Base-by-base conservation (phyloP, 2,888 invertebrate genomes). In the Schizotus pectinicornis region DNA sequence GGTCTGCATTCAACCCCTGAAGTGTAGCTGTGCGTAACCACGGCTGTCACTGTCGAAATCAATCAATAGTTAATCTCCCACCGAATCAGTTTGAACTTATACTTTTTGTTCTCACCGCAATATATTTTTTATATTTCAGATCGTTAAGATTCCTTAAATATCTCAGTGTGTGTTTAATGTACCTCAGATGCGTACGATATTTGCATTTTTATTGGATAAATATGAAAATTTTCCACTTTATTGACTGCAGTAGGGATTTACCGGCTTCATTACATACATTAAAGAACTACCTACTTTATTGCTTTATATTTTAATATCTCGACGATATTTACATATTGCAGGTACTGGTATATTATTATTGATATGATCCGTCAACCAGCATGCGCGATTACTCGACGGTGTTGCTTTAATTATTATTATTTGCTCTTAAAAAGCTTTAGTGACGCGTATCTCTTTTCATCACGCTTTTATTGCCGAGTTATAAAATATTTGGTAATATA, bases 101-200 rank as follows among this genome's bases (percentile, higher is more conserved):
- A 22, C 22, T 39, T 52, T 52, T 47, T 46, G n/a, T 31, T 48
- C 33, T 42, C 46, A 34, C 31, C 14, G 38, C 11, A 38, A 33
- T 38, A 33, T 48, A 41, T 56, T 56, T 54, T 59, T 54, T 59
- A 37, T 49, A 49, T 50, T 43, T 37, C 9, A 35, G 42, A 38
- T 50, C 47, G 50, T 59, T 59, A 59, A 50, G 49, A 48, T 59
- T 48, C 33, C 58, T 49, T 59, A 53, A 59, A 59, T 59, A 59
- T 47, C 51, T 39, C 55, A 55, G 59, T 59, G 59, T 59, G 59
- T 59, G 59, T 55, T 59, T 59, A 59, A 59, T 59, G 59, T 59
- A 50, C 59, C 59, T 59, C 59, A 51, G 59, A 55, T 59, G 59
- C 59, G 59, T 59, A 59, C 50, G 49, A 46, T 55, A 59, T 59